These are phyloP conservation scores for Halcyon badia DNA, from an alignment of 2,797 vertebrate genomes.

Conservation along the genomic window DNA sequence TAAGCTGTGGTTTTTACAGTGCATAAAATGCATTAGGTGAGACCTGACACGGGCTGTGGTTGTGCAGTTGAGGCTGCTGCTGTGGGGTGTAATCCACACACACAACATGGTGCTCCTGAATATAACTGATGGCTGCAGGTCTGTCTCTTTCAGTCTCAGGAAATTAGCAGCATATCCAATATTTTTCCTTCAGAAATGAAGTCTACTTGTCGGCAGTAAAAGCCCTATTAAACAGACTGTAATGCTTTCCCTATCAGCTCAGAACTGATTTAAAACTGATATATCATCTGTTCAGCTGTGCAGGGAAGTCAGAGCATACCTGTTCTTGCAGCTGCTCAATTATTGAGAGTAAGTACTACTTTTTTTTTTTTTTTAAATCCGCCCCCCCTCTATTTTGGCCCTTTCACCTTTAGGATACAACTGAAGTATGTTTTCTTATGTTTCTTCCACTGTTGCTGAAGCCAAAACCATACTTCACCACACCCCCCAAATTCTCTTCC, in stretches of 20 bases:
- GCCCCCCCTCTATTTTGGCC: not conserved
- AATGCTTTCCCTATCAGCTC: not conserved
- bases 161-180: not conserved
- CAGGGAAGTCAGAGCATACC: not conserved
- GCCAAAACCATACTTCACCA: not conserved
- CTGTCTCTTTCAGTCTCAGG: not conserved
- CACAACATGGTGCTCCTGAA: accelerated
- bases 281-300: not conserved
- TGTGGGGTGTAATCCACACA: not conserved
- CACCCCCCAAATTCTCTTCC: not conserved
- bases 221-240: not conserved
- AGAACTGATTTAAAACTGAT: not conserved
- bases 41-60: not conserved
- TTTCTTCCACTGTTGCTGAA: not conserved
- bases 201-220: not conserved
- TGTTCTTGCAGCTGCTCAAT: not conserved
- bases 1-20: not conserved
- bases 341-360: not conserved
- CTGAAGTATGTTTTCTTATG: not conserved
- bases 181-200: not conserved
- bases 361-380: too few relatives aligned
- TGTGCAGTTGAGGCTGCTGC: not conserved
- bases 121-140: not conserved
- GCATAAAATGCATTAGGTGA: not conserved
- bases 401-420: not conserved